Percentiles rank a stretch among this genome's conserved stretches.
These are phyloP conservation scores for Amazona finschi DNA, from an alignment of 2,797 vertebrate species.

Conservation along the genomic window DNA sequence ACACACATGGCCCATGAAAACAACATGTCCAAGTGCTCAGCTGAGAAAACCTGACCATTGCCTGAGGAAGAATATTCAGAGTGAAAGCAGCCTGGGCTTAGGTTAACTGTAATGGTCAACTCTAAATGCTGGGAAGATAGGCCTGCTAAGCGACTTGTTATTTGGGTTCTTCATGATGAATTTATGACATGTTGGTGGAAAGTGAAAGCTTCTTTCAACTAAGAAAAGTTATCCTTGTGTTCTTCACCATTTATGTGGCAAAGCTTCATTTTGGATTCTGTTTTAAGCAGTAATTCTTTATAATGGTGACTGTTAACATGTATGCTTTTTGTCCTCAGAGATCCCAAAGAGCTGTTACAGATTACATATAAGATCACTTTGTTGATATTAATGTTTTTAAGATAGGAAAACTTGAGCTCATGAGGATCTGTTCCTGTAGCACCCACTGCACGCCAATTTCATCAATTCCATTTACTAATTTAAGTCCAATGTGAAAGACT, in stretches of 20 bases:
- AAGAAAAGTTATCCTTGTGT: background rate
- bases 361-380: background rate
- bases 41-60: background rate
- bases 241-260: background rate
- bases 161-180: background rate
- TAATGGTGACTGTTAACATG: background rate
- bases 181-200: background rate
- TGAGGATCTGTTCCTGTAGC: background rate
- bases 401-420: background rate
- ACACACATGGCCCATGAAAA: background rate
- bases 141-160: background rate
- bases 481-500: background rate
- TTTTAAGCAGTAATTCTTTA: background rate
- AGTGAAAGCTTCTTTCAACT: background rate
- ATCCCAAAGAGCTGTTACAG: background rate
- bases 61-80: background rate
- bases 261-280: background rate
- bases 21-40: background rate
- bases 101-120: background rate
- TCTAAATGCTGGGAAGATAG: background rate
- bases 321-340: background rate
- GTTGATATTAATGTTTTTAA: background rate
- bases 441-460: background rate
- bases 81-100: background rate
- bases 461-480: background rate